Base-by-base conservation (phyloP, 2,113 vertebrate genomes). In the Ceuthmochares aereus region DNA sequence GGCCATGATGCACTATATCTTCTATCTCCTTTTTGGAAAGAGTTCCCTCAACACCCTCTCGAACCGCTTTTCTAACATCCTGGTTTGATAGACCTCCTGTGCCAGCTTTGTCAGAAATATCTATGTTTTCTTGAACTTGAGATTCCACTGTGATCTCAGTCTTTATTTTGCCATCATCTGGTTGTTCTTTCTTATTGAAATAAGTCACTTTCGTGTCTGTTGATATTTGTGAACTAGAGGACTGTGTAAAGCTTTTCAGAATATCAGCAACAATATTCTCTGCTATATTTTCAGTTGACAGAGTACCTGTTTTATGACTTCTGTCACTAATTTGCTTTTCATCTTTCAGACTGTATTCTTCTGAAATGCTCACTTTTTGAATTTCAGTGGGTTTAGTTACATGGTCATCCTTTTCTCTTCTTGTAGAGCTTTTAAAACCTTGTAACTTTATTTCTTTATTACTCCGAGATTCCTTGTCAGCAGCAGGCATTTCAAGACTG, bases 81-180 rank as follows among this genome's bases (percentile, higher is more conserved):
- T 97, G 97, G 67, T 94, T 98, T 89, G 99, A 94, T 2, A 99
- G 95, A 78, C 98, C 97, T 17, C 98, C 96, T 84, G 98, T 84
- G 32, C 95, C 97, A 9, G 96, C 96, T 81, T 98, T 93, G 47
- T 98, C 96, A 8, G 98, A 98, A 92, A 99, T 16, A 80, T 98
- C 98, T 16, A 99, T 42, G 8, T 98, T 98, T 83, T 99, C 98
- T 9, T 98, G 98, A 81, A 99, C 96, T 84, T 98, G 99, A 32
- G 99, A 99, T 77, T 99, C 97, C 55, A 99, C 96, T 11, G 98
- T 97, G 45, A 99, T 98, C 87, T 99, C 96, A 1, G 98, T 99
- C 96, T 98, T 99, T 4, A 97, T 98, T 14, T 96, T 98, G 70
- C 98, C 98, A 60, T 98, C 98, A 22, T 98, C 98, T 26, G 98